Conservation (phyloP, 2,113 vertebrate genomes). For the Anguilla japonica region DNA sequence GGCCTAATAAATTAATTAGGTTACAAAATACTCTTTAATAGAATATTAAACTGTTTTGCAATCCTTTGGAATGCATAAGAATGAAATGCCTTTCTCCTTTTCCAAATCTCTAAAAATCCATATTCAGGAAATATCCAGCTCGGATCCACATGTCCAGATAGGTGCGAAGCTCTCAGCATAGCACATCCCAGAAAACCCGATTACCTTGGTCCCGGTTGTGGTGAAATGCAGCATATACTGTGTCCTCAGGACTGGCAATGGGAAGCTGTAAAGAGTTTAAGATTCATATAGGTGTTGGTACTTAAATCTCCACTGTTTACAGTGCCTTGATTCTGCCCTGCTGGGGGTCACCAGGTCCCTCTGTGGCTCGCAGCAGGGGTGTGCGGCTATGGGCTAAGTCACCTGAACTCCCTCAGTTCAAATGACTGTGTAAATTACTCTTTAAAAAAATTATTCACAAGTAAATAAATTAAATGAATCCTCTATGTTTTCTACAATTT, state of each 20-base stretch:
- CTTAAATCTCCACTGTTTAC: conserved; percentile 31
- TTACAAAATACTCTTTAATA: not conserved
- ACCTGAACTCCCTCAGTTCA: not conserved
- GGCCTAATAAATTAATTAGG: no score
- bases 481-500: conserved; percentile 47
- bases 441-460: not conserved
- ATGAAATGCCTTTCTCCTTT: not conserved
- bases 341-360: conserved; percentile 40
- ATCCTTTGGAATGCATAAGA: not conserved
- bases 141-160: not conserved
- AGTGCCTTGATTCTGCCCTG: conserved; percentile 65
- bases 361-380: not conserved
- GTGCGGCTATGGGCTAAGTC: conserved; percentile 18
- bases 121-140: not conserved
- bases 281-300: conserved; percentile 17
- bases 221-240: not conserved
- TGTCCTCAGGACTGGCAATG: not conserved
- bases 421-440: conserved; percentile 22
- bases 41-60: not conserved
- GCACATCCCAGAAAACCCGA: not conserved
- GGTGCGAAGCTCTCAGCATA: not conserved
- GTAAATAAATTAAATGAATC: not conserved
- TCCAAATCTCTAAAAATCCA: not conserved
- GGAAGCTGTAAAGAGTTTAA: not conserved
- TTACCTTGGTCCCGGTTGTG: not conserved